Conservation (phyloP, 2,888 invertebrate species). For the Harmothoe impar region DNA sequence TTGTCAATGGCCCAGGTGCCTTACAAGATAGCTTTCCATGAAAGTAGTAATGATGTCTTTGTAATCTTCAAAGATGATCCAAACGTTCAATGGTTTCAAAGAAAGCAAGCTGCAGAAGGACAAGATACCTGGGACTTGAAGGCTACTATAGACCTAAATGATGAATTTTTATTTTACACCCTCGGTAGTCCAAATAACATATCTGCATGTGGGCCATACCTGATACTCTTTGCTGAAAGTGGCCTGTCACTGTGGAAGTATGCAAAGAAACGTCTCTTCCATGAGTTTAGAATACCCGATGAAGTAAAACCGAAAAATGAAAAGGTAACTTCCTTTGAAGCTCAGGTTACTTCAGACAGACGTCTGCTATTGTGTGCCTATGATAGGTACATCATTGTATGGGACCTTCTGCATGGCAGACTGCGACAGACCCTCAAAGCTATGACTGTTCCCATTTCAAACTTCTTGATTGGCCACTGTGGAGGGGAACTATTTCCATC, state of each 20-base stretch:
- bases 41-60: conserved; percentile 29
- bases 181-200: background rate
- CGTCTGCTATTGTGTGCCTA: conserved; percentile 39
- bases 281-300: conserved; percentile 34
- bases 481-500: conserved; percentile 63
- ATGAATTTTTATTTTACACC: conserved; percentile 16
- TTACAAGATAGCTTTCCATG: conserved; percentile 17
- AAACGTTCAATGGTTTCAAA: background rate
- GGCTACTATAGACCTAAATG: background rate
- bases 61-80: background rate
- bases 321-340: background rate
- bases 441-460: background rate
- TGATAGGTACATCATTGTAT: conserved; percentile 58
- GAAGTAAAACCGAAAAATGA: conserved; percentile 8
- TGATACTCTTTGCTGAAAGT: background rate
- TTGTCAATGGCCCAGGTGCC: background rate
- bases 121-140: conserved; percentile 5
- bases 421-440: background rate
- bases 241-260: conserved; percentile 50
- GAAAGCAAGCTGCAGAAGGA: background rate
- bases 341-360: conserved; percentile 9
- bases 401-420: conserved; percentile 31
- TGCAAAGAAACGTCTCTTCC: background rate
- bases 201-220: background rate
- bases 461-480: background rate